These are phyloP conservation scores for Luperina nickerlii DNA, from an alignment of 2,888 invertebrate species.

Conservation along the genomic window DNA sequence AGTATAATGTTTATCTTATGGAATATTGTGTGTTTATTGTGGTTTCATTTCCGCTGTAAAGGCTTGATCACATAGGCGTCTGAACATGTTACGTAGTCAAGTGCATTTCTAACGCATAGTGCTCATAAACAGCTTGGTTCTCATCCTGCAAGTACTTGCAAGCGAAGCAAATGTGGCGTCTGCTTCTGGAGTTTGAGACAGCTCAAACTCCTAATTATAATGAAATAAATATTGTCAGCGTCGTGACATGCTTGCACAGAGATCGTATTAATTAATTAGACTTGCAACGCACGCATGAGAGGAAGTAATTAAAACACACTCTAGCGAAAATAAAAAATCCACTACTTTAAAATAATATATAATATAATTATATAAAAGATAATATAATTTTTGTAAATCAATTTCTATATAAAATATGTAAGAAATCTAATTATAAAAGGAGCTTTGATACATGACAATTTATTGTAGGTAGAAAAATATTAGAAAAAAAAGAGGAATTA, in stretches of 20 bases:
- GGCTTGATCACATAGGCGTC: neutral
- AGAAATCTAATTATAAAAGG: no score
- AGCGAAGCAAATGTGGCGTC: no score
- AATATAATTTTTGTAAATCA: no score
- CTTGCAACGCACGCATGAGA: conserved; percentile 5
- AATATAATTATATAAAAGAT: no score
- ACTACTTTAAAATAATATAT: no score
- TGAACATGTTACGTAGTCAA: neutral
- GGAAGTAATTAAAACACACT: conserved; percentile 7
- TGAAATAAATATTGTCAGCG: conserved; percentile 18
- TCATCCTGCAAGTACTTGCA: neutral
- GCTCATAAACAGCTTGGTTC: neutral
- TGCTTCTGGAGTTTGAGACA: conserved; percentile 1
- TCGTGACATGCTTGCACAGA: neutral
- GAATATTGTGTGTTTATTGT: conserved; percentile 18
- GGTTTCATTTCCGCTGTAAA: conserved; percentile 25
- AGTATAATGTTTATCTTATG: neutral
- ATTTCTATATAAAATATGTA: no score
- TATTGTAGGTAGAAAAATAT: no score
- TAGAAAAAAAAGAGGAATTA: no score
- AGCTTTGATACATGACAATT: no score
- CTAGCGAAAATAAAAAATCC: no score
- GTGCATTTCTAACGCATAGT: neutral
- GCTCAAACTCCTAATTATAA: conserved; percentile 30
- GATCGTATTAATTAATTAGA: conserved; percentile 26